Evolutionary conservation across 35 echinoderm and acorn worm genomes (phyloP).

Genomic region (Heliocidaris erythrogramma): DNA sequence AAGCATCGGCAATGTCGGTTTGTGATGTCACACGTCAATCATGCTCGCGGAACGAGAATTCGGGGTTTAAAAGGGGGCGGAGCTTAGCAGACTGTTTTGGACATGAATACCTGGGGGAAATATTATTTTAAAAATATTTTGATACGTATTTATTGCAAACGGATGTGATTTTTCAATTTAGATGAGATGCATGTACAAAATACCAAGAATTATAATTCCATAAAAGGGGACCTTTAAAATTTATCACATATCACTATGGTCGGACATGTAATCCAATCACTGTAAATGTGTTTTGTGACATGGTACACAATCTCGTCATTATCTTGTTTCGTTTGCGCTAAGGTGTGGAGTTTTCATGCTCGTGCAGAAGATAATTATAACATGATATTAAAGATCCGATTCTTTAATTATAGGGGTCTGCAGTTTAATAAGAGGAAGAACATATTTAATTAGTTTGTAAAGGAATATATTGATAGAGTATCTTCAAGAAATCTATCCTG

Average conservation of each 20-base stretch:
- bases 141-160: too few relatives aligned
- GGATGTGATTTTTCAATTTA: too few relatives aligned
- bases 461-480: constrained; percentile 15
- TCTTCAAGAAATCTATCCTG: constrained; percentile 35
- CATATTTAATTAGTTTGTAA: constrained; percentile 19
- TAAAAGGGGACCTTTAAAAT: too few relatives aligned
- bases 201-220: too few relatives aligned
- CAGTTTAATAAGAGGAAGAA: constrained; percentile 32
- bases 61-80: too few relatives aligned
- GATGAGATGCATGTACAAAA: too few relatives aligned
- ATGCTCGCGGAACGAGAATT: too few relatives aligned
- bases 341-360: background rate
- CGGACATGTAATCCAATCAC: background rate
- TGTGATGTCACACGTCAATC: too few relatives aligned
- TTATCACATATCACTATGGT: background rate
- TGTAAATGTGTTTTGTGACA: background rate
- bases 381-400: background rate
- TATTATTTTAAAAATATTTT: too few relatives aligned
- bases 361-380: background rate
- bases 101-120: too few relatives aligned
- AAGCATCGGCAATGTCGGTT: too few relatives aligned
- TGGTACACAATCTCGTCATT: background rate
- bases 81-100: too few relatives aligned
- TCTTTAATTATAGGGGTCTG: constrained; percentile 38
- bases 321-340: background rate